Evolutionary conservation across 2,888 invertebrate genomes (phyloP), one percentile per base, ranked within the genome.

Genomic region (Yponomeuta malinellus): DNA sequence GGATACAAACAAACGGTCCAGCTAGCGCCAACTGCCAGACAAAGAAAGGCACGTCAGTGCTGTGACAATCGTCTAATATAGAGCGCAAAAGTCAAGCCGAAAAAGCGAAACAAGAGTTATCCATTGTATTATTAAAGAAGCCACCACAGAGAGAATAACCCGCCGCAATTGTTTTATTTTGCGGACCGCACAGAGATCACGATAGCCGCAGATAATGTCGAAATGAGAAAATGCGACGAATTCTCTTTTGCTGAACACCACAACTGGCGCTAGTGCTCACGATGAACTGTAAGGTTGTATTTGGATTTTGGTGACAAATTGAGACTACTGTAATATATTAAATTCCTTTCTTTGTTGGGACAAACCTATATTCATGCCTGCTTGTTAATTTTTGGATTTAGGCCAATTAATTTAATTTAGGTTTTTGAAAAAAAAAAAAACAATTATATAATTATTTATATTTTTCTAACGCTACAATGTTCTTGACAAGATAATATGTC

Each of bases 121-220:
- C 52, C 52, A 15, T 59, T 59, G 52, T 59, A 59, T 59, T 59
- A 59, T 59, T 59, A 59, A 59, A 59, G 52, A 59, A 59, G 52
- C 52, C 15, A 59, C 52, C 2, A 15, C 15, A 59, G 52, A 59
- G 6, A 8, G 52, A 59, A 59, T 59, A 59, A 15, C 12, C 52
- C 12, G 8, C 43, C 43, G 12, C 52, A 59, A 59, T 59, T 59
- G 52, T 59, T 59, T 59, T 59, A 59, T 59, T 59, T 59, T 59
- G 52, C 52, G 15, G 52, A 0, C 52, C 6, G 52, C 6, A 59
- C 52, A 59, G 15, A 59, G 12, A 59, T 59, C 52, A 12, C 52
- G 52, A 59, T 59, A 59, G 1, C 52, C 52, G 15, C 52, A 59
- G 52, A 59, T 59, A 59, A 59, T 15, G 52, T 59, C 15, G 52